Evolutionary conservation across 2,888 invertebrate genomes (phyloP).

Genomic region (Eupithecia vulgata): DNA sequence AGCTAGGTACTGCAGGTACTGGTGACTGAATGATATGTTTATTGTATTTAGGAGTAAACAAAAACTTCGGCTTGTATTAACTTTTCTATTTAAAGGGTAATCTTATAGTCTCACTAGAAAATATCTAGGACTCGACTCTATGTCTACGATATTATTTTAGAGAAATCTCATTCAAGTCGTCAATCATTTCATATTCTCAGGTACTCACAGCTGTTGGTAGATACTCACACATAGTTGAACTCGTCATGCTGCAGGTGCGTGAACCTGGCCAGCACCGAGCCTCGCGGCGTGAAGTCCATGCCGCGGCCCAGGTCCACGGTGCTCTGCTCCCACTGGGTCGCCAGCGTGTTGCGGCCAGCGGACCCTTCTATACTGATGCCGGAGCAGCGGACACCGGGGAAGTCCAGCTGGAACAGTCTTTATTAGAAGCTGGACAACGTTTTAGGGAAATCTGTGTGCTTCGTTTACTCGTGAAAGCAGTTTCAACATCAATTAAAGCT

Average conservation of each 20-base stretch:
- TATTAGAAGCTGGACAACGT: background rate
- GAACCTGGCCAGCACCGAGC: conserved; percentile 87
- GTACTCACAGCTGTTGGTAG: background rate
- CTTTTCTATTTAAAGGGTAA: background rate
- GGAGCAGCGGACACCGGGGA: conserved; percentile 84
- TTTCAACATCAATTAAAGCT: background rate
- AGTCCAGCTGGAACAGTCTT: conserved; percentile 80
- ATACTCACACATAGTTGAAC: conserved; percentile 83
- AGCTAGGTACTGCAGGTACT: no score
- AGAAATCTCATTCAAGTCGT: background rate
- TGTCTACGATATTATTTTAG: background rate
- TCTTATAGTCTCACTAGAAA: no score
- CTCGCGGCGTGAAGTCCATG: conserved; percentile 91
- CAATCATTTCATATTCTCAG: background rate
- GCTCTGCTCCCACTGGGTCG: conserved; percentile 92
- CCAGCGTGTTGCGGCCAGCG: conserved; percentile 83
- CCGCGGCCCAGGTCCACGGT: conserved; percentile 91
- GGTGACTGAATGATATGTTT: background rate
- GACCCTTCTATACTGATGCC: conserved; percentile 80
- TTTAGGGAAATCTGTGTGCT: background rate
- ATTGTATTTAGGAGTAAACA: background rate
- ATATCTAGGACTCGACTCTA: no score
- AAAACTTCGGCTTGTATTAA: background rate
- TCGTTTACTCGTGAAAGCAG: background rate
- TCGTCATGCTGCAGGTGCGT: conserved; percentile 89